Conservation (phyloP, 2,797 vertebrate species). For the Knipowitschia caucasica region DNA sequence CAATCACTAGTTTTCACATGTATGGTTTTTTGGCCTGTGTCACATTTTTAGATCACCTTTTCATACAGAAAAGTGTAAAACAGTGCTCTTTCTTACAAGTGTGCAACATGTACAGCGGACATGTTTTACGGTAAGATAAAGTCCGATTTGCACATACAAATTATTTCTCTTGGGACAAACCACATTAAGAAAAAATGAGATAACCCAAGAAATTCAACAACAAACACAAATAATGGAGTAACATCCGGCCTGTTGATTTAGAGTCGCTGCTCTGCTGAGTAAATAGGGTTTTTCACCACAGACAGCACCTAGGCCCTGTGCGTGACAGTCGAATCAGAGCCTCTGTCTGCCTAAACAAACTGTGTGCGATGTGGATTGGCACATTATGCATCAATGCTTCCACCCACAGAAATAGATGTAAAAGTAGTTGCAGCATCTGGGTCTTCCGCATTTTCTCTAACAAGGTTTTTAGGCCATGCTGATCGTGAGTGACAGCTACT, state of each 20-base stretch:
- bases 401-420: constrained; percentile 49
- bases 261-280: not conserved
- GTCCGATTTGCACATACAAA: too few relatives aligned
- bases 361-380: constrained; percentile 38
- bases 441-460: constrained; percentile 54
- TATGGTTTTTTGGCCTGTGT: too few relatives aligned
- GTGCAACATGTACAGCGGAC: too few relatives aligned
- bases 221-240: not conserved
- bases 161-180: too few relatives aligned
- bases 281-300: constrained; percentile 11
- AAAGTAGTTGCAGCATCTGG: constrained; percentile 57
- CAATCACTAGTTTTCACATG: too few relatives aligned
- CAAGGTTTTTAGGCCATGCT: constrained; percentile 63
- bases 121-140: too few relatives aligned
- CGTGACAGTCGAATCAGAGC: constrained; percentile 29
- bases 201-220: too few relatives aligned
- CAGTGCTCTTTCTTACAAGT: too few relatives aligned
- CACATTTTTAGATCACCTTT: too few relatives aligned
- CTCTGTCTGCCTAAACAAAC: constrained; percentile 38
- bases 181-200: too few relatives aligned
- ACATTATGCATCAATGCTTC: constrained; percentile 38
- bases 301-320: constrained; percentile 11
- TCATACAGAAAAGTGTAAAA: too few relatives aligned
- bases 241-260: not conserved
- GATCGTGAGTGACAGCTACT: constrained; percentile 65